Conservation (phyloP, 2,888 invertebrate species). For the Nycteola revayana region DNA sequence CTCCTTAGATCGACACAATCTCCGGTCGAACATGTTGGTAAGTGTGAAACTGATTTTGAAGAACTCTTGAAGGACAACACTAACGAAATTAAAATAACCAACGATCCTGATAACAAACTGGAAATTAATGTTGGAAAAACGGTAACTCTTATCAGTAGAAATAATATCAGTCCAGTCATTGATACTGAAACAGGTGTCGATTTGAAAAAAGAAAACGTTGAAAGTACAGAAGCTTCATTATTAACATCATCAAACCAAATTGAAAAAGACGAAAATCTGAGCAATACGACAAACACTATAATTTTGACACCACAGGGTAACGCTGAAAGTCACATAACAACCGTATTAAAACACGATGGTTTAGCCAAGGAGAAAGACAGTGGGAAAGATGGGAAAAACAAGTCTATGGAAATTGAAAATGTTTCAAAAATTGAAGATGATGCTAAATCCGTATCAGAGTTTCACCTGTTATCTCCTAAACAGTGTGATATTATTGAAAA, state of each 20-base stretch:
- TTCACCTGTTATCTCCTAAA: conserved; percentile 17
- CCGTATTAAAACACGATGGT: conserved; percentile 7
- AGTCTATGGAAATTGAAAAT: conserved; percentile 9
- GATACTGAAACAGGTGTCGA: conserved; percentile 20
- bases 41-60: conserved; percentile 77
- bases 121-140: conserved; percentile 68
- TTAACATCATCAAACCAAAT: conserved; percentile 8
- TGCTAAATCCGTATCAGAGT: conserved; percentile 11
- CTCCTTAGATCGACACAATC: conserved; percentile 21
- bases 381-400: conserved; percentile 10
- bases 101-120: conserved; percentile 66
- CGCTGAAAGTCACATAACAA: conserved; percentile 11
- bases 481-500: conserved; percentile 27
- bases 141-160: conserved; percentile 46
- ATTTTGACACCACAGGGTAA: too few species aligned
- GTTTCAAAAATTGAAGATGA: conserved; percentile 3
- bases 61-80: conserved; percentile 75
- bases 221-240: conserved; percentile 3
- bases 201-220: conserved; percentile 21
- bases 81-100: conserved; percentile 73
- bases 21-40: conserved; percentile 41
- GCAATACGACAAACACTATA: conserved; percentile 4
- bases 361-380: conserved; percentile 6
- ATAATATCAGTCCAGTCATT: conserved; percentile 36
- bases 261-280: conserved; percentile 19